phyloP scores from a whole-genome alignment of 2,888 invertebrate genomes.

The Spodoptera littoralis region DNA sequence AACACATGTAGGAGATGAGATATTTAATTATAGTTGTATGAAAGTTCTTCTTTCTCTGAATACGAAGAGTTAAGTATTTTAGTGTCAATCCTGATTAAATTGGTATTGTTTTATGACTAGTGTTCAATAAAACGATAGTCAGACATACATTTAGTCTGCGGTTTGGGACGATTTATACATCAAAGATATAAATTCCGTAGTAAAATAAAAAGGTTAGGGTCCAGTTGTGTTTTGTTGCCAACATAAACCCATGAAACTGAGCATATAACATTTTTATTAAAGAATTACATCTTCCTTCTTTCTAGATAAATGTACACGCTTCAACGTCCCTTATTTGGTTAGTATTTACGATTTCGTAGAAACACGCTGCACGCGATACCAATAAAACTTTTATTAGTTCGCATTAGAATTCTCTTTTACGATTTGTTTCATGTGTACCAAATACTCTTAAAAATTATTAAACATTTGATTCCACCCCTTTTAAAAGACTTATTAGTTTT shows the following conservation, averaged over 20 bases:
- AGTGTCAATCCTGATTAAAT: slow-evolving; percentile 1
- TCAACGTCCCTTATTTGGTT: slow-evolving; percentile 65
- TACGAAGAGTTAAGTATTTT: slow-evolving; percentile 4
- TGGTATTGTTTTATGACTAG: slow-evolving; percentile 15
- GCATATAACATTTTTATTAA: slow-evolving; percentile 51
- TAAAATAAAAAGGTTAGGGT: slow-evolving; percentile 18
- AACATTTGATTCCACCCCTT: slow-evolving; percentile 37
- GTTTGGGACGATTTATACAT: slow-evolving; percentile 13
- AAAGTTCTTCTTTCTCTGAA: not conserved
- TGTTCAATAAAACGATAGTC: not conserved
- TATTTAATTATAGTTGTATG: not conserved
- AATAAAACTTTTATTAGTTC: slow-evolving; percentile 75
- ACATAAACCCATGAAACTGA: slow-evolving; percentile 46
- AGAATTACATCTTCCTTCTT: slow-evolving; percentile 46
- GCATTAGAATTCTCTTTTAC: slow-evolving; percentile 75
- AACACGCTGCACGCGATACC: slow-evolving; percentile 65
- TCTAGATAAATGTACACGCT: slow-evolving; percentile 39
- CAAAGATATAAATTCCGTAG: slow-evolving; percentile 30
- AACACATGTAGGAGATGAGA: not conserved
- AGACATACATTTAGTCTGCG: slow-evolving; percentile 7
- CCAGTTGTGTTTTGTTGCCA: slow-evolving; percentile 34
- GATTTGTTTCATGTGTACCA: slow-evolving; percentile 66
- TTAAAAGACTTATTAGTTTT: slow-evolving; percentile 35
- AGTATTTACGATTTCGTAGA: slow-evolving; percentile 75
- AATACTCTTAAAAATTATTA: slow-evolving; percentile 14